Conservation (phyloP, 2,888 invertebrate species). For the Fragum sueziense region DNA sequence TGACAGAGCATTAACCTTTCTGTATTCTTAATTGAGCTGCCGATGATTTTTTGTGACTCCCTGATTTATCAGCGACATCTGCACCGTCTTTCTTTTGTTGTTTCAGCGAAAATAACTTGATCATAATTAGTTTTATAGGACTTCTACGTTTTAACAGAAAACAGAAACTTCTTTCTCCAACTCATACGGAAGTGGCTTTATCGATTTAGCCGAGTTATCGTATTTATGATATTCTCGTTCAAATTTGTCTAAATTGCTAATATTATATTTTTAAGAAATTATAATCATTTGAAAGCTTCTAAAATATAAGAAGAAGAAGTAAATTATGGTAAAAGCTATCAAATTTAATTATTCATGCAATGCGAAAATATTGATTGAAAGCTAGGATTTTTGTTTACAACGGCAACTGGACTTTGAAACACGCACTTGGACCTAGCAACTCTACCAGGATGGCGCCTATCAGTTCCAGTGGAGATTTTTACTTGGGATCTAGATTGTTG, state of each 20-base stretch:
- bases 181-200: background rate
- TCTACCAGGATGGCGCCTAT: slow-evolving; percentile 34
- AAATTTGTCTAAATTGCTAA: too few relatives aligned
- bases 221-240: too few relatives aligned
- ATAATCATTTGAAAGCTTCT: too few relatives aligned
- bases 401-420: slow-evolving; percentile 2
- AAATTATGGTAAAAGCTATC: too few relatives aligned
- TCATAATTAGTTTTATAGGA: slow-evolving; percentile 86
- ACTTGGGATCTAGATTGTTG: slow-evolving; percentile 67
- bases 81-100: slow-evolving; percentile 97
- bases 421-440: background rate
- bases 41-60: slow-evolving; percentile 89
- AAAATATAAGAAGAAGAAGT: too few relatives aligned
- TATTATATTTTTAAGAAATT: too few relatives aligned
- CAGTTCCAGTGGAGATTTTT: slow-evolving; percentile 62
- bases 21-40: slow-evolving; percentile 98
- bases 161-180: background rate
- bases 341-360: too few relatives aligned
- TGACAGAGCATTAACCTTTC: too few relatives aligned
- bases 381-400: background rate
- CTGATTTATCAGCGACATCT: slow-evolving; percentile 70
- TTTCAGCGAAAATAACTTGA: slow-evolving; percentile 98
- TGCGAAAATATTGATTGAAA: background rate
- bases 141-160: slow-evolving; percentile 13
- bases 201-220: background rate